phyloP scores from a whole-genome alignment of 2,888 invertebrate species.

The Drosophila paranaensis region DNA sequence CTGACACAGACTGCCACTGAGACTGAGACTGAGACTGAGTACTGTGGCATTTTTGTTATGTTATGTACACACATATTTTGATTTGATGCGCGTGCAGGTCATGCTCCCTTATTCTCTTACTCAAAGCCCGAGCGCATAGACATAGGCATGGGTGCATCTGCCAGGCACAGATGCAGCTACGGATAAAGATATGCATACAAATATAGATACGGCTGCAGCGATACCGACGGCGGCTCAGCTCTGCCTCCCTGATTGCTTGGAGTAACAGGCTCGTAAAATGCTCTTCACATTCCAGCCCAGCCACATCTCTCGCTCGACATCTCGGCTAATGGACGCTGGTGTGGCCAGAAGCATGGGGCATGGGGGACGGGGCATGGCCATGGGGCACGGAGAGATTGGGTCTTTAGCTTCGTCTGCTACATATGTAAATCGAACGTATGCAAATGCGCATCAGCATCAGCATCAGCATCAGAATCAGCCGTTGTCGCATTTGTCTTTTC shows the following conservation, averaged over 20 bases:
- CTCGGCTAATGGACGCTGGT: conserved; percentile 55
- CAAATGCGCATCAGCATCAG: conserved; percentile 55
- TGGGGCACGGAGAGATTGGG: background rate
- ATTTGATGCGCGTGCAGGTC: conserved; percentile 72
- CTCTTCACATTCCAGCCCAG: conserved; percentile 47
- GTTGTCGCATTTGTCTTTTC: conserved; percentile 4
- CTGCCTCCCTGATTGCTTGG: conserved; percentile 4
- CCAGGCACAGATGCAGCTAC: conserved; percentile 28
- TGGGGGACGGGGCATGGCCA: background rate
- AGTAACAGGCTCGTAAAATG: conserved; percentile 54
- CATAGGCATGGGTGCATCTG: conserved; percentile 5
- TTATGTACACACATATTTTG: conserved; percentile 64
- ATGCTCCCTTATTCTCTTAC: conserved; percentile 65
- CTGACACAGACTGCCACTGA: conserved; percentile 3
- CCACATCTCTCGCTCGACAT: conserved; percentile 15
- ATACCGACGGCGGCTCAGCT: conserved; percentile 8
- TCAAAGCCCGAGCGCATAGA: conserved; percentile 19
- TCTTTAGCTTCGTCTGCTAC: conserved; percentile 52
- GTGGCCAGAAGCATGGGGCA: conserved; percentile 2
- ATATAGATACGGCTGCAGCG: conserved; percentile 28
- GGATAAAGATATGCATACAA: conserved; percentile 28
- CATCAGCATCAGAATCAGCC: background rate
- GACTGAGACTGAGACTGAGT: conserved; percentile 18
- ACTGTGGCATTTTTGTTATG: conserved; percentile 56
- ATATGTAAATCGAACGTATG: conserved; percentile 66